Evolutionary conservation across 2,888 invertebrate genomes (phyloP), one percentile per base, ranked within the genome.

Genomic region (Oxyteleia sp.): DNA sequence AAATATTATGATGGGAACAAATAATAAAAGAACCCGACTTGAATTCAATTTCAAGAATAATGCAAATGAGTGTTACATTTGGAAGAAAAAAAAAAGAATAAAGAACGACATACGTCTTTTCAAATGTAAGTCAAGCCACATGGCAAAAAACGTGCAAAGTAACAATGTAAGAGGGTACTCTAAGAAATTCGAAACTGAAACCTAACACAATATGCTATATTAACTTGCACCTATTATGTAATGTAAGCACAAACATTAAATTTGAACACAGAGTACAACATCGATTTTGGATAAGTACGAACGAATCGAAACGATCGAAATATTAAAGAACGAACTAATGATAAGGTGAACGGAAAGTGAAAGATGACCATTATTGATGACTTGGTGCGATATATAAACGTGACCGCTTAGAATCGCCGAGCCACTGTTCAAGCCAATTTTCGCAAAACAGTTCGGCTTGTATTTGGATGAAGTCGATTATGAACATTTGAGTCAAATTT

Each of bases 201-300:
- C 82, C 69, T 75, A 75, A 75, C 75, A 69, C 69, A 75, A 49
- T 82, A 69, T 71, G 61, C 82, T 82, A 75, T 69, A 68, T 82
- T 68, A 68, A 82, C 75, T 82, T 82, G 75, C 82, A 82, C 75
- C 75, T 75, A 82, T 69, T 68, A 75, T 68, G 69, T 82, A 68
- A 75, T 75, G 43, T 75, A 82, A 82, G 82, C 82, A 64, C 69
- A 75, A 75, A 82, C 69, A 71, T 82, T 75, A 64, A 69, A 66
- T 49, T 76, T 29, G 61, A 78, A 83, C 78, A 83, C 78, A 69
- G 63, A 83, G 20, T 74, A 85, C 83, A 85, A 85, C 85, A 85
- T 72, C 74, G 69, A 84, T 63, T 83, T 72, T 76, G 57, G 72
- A 82, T 78, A 57, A 63, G 13, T 74, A 81, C 66, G 66, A 59